Conservation (phyloP, 2,113 vertebrate species). For the Miniopterus natalensis region DNA sequence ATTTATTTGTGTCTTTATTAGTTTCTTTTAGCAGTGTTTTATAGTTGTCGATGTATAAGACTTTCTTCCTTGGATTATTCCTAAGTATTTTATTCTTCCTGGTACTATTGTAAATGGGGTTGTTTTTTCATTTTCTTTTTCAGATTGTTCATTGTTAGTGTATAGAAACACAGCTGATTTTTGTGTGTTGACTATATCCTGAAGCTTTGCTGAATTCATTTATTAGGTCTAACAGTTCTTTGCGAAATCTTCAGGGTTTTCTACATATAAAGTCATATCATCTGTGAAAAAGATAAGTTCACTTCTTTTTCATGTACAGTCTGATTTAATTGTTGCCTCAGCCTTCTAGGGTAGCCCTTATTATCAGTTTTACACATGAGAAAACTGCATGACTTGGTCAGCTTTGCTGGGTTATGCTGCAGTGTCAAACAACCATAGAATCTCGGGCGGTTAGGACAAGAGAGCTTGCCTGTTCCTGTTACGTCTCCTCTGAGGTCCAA, state of each 20-base stretch:
- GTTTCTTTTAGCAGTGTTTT: conserved; percentile 1
- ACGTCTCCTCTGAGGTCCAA: not conserved
- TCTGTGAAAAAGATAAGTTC: not conserved
- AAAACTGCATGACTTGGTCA: not conserved
- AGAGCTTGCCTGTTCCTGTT: not conserved
- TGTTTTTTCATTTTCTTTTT: not conserved
- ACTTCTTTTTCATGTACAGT: not conserved
- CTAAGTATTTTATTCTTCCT: not conserved
- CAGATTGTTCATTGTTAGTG: not conserved
- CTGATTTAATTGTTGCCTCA: not conserved
- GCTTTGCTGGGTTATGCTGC: not conserved
- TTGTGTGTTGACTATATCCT: not conserved
- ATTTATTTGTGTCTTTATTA: not conserved
- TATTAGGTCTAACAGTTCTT: not conserved
- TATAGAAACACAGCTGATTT: no score
- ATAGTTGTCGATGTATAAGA: not conserved
- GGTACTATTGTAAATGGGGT: not conserved
- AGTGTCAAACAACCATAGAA: not conserved
- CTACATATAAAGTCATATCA: not conserved
- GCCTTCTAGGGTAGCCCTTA: not conserved
- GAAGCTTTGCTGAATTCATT: not conserved
- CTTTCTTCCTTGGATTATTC: not conserved
- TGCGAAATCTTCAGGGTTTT: not conserved
- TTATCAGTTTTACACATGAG: not conserved
- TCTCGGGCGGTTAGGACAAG: not conserved